Conservation (phyloP, 2,113 vertebrate genomes). For the Mesembrinibis cayennensis region DNA sequence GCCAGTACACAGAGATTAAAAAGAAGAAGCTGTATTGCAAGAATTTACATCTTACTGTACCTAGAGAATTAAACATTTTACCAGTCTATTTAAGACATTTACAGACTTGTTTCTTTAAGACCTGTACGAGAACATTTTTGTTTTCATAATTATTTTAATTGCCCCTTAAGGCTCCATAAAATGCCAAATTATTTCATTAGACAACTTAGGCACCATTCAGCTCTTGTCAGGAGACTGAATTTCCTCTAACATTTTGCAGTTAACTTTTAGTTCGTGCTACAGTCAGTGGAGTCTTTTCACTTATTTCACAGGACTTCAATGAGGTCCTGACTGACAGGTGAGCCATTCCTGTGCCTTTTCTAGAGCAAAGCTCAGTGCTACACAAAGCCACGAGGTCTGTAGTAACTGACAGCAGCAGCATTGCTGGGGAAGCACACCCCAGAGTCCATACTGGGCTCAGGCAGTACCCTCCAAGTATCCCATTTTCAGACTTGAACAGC, state of each 20-base stretch:
- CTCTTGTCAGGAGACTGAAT: not conserved
- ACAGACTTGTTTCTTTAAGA: not conserved
- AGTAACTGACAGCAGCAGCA: not conserved
- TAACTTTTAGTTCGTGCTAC: not conserved
- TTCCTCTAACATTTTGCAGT: not conserved
- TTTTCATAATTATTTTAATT: not conserved
- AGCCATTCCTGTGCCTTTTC: not conserved
- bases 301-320: not conserved
- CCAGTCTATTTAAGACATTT: not conserved
- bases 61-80: not conserved
- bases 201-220: not conserved
- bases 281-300: not conserved
- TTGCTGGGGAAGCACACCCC: not conserved
- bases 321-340: not conserved
- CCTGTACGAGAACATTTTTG: not conserved
- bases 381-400: not conserved
- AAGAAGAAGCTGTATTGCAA: not conserved
- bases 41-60: not conserved
- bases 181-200: not conserved
- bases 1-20: not conserved
- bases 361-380: not conserved
- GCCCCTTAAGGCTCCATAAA: not conserved
- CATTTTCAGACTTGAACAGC: not conserved
- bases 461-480: not conserved
- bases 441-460: not conserved